Evolutionary conservation across 2,797 vertebrate genomes (phyloP).

Genomic region (Esox masquinongy): DNA sequence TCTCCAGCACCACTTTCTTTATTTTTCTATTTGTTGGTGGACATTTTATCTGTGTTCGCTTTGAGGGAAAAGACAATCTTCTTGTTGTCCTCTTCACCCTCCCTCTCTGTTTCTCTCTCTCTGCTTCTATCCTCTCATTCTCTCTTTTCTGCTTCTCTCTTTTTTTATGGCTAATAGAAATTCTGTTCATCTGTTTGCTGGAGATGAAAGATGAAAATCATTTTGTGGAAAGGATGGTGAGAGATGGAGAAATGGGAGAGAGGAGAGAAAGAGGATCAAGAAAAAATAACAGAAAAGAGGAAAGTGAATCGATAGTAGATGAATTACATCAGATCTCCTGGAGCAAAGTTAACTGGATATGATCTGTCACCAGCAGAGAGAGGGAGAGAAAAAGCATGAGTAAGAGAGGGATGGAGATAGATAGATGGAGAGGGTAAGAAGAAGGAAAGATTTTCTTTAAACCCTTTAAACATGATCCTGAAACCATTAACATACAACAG

Average conservation of each 20-base stretch:
- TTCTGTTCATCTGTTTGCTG: neutral
- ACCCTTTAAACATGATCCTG: no score
- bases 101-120: neutral
- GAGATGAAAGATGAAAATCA: constrained; percentile 2
- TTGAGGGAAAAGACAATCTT: neutral
- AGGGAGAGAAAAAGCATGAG: constrained; percentile 23
- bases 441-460: no score
- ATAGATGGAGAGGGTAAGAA: neutral
- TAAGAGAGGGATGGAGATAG: neutral
- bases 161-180: neutral
- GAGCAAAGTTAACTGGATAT: constrained; percentile 82
- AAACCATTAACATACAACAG: no score
- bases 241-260: constrained; percentile 40
- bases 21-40: neutral
- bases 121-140: neutral
- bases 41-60: neutral
- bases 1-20: neutral
- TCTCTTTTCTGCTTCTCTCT: neutral
- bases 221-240: constrained; percentile 41
- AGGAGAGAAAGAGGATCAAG: constrained; percentile 39
- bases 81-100: neutral
- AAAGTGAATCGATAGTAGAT: constrained; percentile 78
- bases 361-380: constrained; percentile 70
- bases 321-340: constrained; percentile 77
- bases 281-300: constrained; percentile 60